Percentiles rank a stretch among this genome's conserved stretches.
Conservation (phyloP, 2,113 vertebrate genomes). For the Semnornis frantzii region DNA sequence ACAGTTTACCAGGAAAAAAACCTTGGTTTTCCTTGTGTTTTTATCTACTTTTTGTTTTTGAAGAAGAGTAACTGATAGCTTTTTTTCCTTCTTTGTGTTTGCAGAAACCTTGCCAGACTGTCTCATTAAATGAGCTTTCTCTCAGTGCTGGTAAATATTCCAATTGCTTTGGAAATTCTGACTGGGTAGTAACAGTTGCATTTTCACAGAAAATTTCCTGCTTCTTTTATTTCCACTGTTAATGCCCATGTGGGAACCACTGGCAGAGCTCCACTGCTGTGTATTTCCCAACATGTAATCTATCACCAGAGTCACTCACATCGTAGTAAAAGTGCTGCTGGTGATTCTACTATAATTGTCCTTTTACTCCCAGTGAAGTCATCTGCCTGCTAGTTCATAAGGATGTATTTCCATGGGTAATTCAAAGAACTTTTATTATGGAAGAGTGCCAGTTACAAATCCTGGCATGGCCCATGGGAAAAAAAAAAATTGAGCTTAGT, state of each 20-base stretch:
- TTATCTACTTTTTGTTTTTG: not conserved
- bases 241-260: not conserved
- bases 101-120: not conserved
- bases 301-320: not conserved
- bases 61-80: not conserved
- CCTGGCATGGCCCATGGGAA: not conserved
- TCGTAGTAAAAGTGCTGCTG: not conserved
- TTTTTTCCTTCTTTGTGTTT: not conserved
- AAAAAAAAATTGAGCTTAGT: constrained; percentile 15
- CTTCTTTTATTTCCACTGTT: not conserved
- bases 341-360: not conserved
- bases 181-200: not conserved
- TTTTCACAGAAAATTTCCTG: not conserved
- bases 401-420: not conserved
- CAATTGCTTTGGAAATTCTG: not conserved
- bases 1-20: not conserved
- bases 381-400: not conserved
- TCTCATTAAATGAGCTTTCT: not conserved
- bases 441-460: not conserved
- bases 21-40: not conserved
- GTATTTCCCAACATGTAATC: not conserved
- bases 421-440: not conserved
- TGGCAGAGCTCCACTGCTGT: not conserved
- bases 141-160: not conserved
- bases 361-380: not conserved